Base-by-base conservation (phyloP, 2,113 vertebrate species). In the Ornithorhynchus anatinus region DNA sequence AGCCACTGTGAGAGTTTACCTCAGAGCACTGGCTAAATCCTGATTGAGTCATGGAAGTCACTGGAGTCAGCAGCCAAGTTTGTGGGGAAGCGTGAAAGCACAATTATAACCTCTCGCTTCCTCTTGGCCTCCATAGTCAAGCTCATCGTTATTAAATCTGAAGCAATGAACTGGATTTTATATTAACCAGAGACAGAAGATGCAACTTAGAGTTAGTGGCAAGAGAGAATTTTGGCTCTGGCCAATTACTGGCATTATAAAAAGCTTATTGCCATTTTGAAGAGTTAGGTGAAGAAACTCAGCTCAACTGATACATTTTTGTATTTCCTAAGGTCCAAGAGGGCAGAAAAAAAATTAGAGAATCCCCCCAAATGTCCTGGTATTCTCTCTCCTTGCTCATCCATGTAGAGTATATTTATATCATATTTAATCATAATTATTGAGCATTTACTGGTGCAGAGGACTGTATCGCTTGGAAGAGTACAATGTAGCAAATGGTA, bases 211-310 rank as follows among this genome's bases (percentile, higher is more conserved):
- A 35, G 2, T 38, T 63, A 60, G 43, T 12, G 35, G 17, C 29
- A 51, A 69, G 17, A 74, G 50, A 66, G 45, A 51, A 63, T 72
- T 73, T n/a, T 31, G 62, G 3, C 77, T 58, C 64, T 77, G 50
- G 64, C 47, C 67, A 29, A 54, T 42, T 35, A 52, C 35, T 27
- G 10, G 15, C 29, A 33, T 17, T 52, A n/a, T 16, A 52, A 52
- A 32, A n/a, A 32, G 35, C 13, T 9, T 33, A 52, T 31, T 29
- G 50, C 31, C n/a, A n/a, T n/a, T n/a, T n/a, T n/a, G n/a, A 4
- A 7, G n/a, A 15, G 6, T n/a, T 7, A 2, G 52, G 43, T 63
- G 73, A 17, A 23, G 22, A 60, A 69, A n/a, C n/a, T n/a, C n/a
- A n/a, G 3, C n/a, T 11, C 54, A 69, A 66, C 29, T 42, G 14